Evolutionary conservation across 2,113 vertebrate species (phyloP).

Genomic region (Nannospalax galili): DNA sequence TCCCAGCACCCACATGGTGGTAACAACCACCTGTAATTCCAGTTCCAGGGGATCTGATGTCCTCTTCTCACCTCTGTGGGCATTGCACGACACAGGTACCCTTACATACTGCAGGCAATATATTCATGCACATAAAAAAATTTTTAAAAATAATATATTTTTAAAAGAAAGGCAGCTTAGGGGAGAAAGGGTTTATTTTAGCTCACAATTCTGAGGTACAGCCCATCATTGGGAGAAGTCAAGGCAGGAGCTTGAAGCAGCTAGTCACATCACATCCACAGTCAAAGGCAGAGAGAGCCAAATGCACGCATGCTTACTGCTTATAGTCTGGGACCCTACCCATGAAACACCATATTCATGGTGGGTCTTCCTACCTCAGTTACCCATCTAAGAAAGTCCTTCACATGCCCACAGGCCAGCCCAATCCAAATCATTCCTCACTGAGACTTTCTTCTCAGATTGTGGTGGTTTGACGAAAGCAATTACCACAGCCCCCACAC

Average conservation of each 20-base stretch:
- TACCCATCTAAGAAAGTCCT: not conserved
- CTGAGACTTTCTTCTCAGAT: not conserved
- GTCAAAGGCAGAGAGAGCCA: not conserved
- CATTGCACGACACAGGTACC: no score
- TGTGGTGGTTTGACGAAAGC: not conserved
- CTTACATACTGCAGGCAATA: no score
- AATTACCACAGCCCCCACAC: not conserved
- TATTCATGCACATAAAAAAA: no score
- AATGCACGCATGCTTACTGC: not conserved
- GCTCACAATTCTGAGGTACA: not conserved
- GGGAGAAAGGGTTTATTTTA: not conserved
- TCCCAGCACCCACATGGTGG: no score
- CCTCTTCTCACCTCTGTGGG: no score
- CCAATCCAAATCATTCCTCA: no score
- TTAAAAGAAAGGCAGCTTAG: not conserved
- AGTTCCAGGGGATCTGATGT: no score
- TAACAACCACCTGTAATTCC: no score
- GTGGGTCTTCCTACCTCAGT: not conserved
- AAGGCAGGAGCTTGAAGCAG: not conserved
- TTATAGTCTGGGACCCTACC: no score
- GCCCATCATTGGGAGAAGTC: not conserved
- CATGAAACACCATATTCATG: not conserved
- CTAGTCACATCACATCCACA: not conserved
- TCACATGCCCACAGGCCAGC: not conserved
- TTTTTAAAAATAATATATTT: no score